Conservation (phyloP, 2,888 invertebrate genomes). For the Alloplasta piceator region DNA sequence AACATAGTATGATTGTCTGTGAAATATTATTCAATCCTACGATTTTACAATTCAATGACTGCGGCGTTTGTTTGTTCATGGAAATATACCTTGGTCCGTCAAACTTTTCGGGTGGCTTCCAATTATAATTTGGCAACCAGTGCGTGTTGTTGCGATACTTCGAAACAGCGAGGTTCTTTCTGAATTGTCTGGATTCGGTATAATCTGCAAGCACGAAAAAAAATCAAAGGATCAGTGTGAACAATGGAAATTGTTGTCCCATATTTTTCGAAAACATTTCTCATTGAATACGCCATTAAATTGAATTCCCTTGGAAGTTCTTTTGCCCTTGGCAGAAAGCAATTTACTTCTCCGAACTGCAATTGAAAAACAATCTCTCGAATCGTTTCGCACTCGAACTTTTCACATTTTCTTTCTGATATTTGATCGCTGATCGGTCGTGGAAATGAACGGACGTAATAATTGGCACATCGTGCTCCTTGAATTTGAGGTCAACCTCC, state of each 20-base stretch:
- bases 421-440: conserved; percentile 26
- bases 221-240: background rate
- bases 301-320: background rate
- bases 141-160: conserved; percentile 55
- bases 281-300: background rate
- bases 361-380: conserved; percentile 29
- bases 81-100: conserved; percentile 57
- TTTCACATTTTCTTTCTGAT: conserved; percentile 2
- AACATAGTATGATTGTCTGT: conserved; percentile 10
- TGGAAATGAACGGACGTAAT: conserved; percentile 48
- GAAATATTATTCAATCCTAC: background rate
- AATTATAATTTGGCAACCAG: conserved; percentile 64
- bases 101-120: conserved; percentile 61
- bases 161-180: conserved; percentile 58
- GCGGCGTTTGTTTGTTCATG: background rate
- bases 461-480: conserved; percentile 45
- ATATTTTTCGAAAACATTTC: background rate
- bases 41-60: too few relatives aligned
- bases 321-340: background rate
- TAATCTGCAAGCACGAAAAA: conserved; percentile 48
- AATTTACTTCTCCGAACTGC: background rate
- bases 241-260: background rate
- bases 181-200: conserved; percentile 60
- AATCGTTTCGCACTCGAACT: conserved; percentile 3
- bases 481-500: conserved; percentile 55